A percentile compares a stretch with the other conserved stretches of the same genome.
Evolutionary conservation across 2,888 invertebrate species (phyloP).

Genomic region (Miltochrista miniata): DNA sequence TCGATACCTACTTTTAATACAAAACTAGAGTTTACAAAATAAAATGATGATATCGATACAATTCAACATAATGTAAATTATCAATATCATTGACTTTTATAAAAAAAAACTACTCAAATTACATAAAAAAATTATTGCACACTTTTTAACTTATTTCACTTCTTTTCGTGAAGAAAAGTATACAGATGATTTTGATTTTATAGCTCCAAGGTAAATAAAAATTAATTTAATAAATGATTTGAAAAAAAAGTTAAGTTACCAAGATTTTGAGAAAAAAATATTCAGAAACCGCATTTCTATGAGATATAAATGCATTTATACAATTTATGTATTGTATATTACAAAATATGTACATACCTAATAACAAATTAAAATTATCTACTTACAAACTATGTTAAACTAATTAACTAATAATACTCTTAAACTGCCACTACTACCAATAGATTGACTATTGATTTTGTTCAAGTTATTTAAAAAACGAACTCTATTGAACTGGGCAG

Average conservation of each 20-base stretch:
- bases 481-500: no score
- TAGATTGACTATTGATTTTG: constrained; percentile 43
- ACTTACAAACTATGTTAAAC: constrained; percentile 65
- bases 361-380: constrained; percentile 49
- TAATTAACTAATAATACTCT: constrained; percentile 55
- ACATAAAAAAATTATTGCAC: no score
- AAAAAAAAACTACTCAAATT: no score
- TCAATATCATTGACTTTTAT: no score
- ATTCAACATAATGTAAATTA: no score
- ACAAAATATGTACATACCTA: constrained; percentile 21
- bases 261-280: constrained; percentile 5
- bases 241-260: background rate
- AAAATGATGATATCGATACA: no score
- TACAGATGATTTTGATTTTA: background rate
- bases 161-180: no score
- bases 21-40: no score
- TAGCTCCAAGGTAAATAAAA: background rate
- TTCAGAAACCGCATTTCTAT: constrained; percentile 48
- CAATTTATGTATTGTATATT: constrained; percentile 26
- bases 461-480: constrained; percentile 16
- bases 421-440: constrained; percentile 54
- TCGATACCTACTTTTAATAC: no score
- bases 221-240: background rate
- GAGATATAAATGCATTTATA: constrained; percentile 56
- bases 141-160: no score